phyloP scores from a whole-genome alignment of 2,888 invertebrate species.

The Thera obeliscata region DNA sequence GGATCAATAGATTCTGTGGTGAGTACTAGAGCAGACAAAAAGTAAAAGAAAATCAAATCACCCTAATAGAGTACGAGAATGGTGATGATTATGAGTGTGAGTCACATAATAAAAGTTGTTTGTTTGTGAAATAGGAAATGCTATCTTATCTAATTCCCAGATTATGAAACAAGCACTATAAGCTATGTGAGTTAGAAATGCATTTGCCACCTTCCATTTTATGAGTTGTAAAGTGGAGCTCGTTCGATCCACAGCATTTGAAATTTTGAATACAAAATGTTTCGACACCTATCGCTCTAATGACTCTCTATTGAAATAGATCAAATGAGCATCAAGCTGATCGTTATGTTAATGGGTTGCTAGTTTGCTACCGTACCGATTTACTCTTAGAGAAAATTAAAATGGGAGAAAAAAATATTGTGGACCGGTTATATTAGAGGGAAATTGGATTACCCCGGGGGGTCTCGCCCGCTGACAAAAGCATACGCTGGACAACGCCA shows the following conservation, averaged over 20 bases:
- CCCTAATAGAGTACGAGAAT: no score
- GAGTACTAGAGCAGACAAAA: no score
- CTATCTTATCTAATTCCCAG: constrained; percentile 25
- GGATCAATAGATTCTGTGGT: no score
- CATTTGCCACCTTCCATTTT: constrained; percentile 33
- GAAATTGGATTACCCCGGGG: constrained; percentile 72
- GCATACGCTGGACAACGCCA: constrained; percentile 55
- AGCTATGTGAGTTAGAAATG: constrained; percentile 26
- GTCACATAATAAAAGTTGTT: constrained; percentile 13
- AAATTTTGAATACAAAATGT: constrained; percentile 47
- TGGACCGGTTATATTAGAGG: constrained; percentile 55
- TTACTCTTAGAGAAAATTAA: constrained; percentile 32
- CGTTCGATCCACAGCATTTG: constrained; percentile 35
- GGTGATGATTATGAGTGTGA: not conserved
- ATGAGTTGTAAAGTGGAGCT: constrained; percentile 26
- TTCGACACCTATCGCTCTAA: constrained; percentile 51
- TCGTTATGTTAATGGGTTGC: constrained; percentile 42
- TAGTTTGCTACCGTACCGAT: constrained; percentile 44
- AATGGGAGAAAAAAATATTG: constrained; percentile 36
- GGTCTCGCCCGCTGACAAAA: constrained; percentile 65
- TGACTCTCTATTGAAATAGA: constrained; percentile 46
- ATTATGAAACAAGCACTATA: constrained; percentile 26
- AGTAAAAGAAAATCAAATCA: no score
- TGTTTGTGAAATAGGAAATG: constrained; percentile 33
- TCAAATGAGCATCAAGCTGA: constrained; percentile 44